phyloP scores from a whole-genome alignment of 92 coral and sea anemone species.

The Diadumene lineata region DNA sequence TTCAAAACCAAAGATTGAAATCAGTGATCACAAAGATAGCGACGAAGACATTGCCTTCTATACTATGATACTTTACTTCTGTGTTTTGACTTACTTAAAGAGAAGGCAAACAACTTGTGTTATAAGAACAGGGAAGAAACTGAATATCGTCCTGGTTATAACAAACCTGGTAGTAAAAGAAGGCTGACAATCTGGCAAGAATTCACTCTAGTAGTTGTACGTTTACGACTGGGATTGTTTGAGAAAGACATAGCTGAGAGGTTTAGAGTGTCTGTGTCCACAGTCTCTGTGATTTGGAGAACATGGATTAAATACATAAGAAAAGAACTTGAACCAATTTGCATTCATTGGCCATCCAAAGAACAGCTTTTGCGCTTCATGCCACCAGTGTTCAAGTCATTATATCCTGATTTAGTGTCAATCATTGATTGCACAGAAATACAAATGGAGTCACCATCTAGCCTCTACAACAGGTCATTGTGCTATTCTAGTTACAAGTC shows the following conservation, averaged over 20 bases:
- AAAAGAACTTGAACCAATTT: conserved; percentile 48
- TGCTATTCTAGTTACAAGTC: conserved; percentile 61
- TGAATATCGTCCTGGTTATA: conserved; percentile 4
- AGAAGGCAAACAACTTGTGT: conserved; percentile 29
- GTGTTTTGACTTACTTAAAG: conserved; percentile 33
- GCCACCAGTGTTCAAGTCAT: conserved; percentile 57
- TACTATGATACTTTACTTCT: conserved; percentile 25
- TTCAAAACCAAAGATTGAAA: conserved; percentile 26
- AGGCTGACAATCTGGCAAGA: conserved; percentile 39
- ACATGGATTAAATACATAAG: conserved; percentile 52
- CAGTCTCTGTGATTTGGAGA: conserved; percentile 48
- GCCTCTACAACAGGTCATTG: conserved; percentile 47
- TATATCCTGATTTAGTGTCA: conserved; percentile 54
- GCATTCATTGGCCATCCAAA: conserved; percentile 60
- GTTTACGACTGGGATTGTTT: conserved; percentile 49
- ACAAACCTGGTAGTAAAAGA: conserved; percentile 37
- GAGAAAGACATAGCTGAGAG: conserved; percentile 54
- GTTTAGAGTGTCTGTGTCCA: conserved; percentile 41
- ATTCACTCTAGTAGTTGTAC: conserved; percentile 36
- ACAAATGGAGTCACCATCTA: conserved; percentile 66
- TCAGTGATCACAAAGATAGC: conserved; percentile 34
- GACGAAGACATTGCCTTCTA: conserved; percentile 24
- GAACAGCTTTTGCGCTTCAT: conserved; percentile 54
- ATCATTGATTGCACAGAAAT: conserved; percentile 69
- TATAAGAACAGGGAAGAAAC: conserved; percentile 22